Evolutionary conservation across 92 coral and sea anemone species (phyloP), one percentile per base, ranked within the genome.

Genomic region (Parazoanthus atlanticus): DNA sequence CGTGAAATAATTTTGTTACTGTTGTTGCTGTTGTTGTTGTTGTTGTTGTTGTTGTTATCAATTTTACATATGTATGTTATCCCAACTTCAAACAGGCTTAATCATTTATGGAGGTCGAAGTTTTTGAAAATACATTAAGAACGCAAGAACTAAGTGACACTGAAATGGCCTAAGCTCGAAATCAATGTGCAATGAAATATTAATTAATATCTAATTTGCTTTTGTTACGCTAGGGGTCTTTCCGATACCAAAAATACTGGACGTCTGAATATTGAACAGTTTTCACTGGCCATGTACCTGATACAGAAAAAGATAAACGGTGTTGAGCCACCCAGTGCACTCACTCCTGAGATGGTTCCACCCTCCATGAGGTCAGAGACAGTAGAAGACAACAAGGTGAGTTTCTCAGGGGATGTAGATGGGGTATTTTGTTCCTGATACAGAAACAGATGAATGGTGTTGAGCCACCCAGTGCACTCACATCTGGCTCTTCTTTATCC

Each of bases 291-390:
- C 58, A 94, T 97, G 98, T 91, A 95, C 82, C 91, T 97, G 30
- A 86, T 97, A 76, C 98, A 97, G 54, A 94, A 97, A 76, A 97
- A 95, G 82, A 95, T 97, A 6, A 97, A 94, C 81, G 99, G 99
- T 17, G 91, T 92, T 31, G 99, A 97, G n/a, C 96, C 96, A 29
- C 98, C 98, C 25, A 93, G 92, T 74, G 82, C 93, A 2, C 93
- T 97, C 67, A 92, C 96, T 33, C 93, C 99, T 23, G 99, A 97
- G 61, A 97, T 97, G 99, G 91, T 97, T 15, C 99, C 99, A 21
- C 99, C 99, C 33, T 93, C 98, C 13, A 90, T 97, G 98, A 89
- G 99, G 26, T 82, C 93, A 21, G 82, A 91, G 16, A n/a, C 93
- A 29, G 99, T 46, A 46, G 49, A 96, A 40, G 93, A 85, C 17